These are phyloP conservation scores for Acromyrmex echinatior DNA, from an alignment of 1,140 invertebrate species.

Conservation along the genomic window DNA sequence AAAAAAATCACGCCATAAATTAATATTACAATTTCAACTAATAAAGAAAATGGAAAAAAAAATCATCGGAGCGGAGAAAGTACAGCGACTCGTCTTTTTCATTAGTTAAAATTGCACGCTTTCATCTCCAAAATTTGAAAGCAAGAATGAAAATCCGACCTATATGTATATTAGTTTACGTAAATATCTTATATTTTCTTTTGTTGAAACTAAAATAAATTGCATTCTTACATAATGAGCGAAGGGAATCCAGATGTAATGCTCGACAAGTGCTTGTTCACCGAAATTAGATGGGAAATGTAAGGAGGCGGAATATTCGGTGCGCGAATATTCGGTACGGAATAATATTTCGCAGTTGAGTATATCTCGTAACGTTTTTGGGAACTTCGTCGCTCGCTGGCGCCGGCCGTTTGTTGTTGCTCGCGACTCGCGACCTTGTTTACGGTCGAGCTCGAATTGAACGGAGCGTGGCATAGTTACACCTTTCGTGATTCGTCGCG, in stretches of 20 bases:
- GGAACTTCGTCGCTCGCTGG: neutral
- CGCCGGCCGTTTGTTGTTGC: neutral
- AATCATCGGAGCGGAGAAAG: neutral
- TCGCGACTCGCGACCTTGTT: conserved; percentile 21
- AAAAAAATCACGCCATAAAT: neutral
- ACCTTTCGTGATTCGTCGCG: neutral
- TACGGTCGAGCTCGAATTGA: neutral
- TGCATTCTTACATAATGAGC: neutral
- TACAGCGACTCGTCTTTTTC: neutral
- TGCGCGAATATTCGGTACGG: neutral
- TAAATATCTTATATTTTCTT: neutral
- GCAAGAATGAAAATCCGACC: neutral
- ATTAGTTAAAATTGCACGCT: neutral
- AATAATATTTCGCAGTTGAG: neutral
- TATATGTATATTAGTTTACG: neutral
- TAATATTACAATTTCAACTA: neutral
- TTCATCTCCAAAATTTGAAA: neutral
- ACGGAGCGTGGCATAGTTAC: neutral
- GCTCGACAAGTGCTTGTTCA: neutral
- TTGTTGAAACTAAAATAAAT: neutral
- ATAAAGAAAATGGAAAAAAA: neutral
- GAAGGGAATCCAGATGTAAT: neutral
- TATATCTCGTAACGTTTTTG: neutral
- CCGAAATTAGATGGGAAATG: neutral
- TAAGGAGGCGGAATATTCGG: neutral